Base-by-base conservation (phyloP, 2,888 invertebrate genomes). In the Galeruca laticollis region DNA sequence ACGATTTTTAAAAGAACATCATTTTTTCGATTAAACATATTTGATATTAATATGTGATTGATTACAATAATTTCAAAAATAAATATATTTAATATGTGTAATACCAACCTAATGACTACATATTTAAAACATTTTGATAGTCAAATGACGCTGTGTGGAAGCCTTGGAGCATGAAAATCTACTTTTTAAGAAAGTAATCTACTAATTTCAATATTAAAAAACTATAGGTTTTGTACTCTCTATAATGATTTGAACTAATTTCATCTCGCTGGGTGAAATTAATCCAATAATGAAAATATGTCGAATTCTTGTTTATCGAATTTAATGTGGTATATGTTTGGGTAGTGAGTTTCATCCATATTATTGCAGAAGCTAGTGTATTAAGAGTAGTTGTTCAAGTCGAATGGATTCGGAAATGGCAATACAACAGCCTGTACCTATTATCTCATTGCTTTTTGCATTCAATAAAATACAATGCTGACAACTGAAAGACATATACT, bases 51-150 rank as follows among this genome's bases (percentile, higher is more conserved):
- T 20, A 49, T 18, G 49, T 49, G 10, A 35, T 11, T 11, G 9
- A 35, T 11, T 11, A 11, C 11, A 35, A 35, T 11, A 5, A n/a
- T 40, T 40, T 40, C 5, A 40, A 13, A n/a, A 40, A 4, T n/a
- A 40, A 40, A 13, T n/a, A 40, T 15, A 5, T n/a, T 40, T n/a
- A 40, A 40, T 43, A 43, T 6, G 5, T 43, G 13, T 43, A n/a
- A 43, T 43, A 43, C 43, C 43, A 43, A 43, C 43, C 43, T 43
- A 43, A n/a, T n/a, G n/a, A 43, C 43, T 43, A 43, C 13, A 43
- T 4, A 13, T 5, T 15, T 43, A n/a, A n/a, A 43, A 43, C n/a
- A 43, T 43, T 43, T 43, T n/a, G 13, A n/a, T 43, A 15, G 43
- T 43, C 43, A 43, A 43, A 43, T 43, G 13, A n/a, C 43, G 6